These are phyloP conservation scores for Meleagris gallopavo DNA, from an alignment of 2,113 vertebrate species.

Conservation along the genomic window DNA sequence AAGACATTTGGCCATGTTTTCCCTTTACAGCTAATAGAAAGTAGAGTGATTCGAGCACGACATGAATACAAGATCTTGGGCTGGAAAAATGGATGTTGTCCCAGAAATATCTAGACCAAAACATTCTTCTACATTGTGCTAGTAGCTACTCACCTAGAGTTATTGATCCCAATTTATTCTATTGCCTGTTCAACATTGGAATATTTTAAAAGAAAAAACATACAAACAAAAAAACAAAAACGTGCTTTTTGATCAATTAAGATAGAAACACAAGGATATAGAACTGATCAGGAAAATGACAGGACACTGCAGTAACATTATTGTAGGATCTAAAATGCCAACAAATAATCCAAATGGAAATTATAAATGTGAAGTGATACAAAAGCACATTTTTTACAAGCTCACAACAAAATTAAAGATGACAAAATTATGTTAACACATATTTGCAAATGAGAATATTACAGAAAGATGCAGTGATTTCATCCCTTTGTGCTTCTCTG, in stretches of 20 bases:
- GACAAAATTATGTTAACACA: not conserved
- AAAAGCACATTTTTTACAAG: not conserved
- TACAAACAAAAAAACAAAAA: not conserved
- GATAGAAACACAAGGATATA: not conserved
- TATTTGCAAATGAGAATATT: not conserved
- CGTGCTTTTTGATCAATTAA: not conserved
- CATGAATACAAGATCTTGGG: not conserved
- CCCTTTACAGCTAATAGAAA: conserved; percentile 27
- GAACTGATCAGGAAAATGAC: not conserved
- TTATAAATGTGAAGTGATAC: not conserved
- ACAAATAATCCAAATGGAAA: not conserved
- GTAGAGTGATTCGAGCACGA: not conserved
- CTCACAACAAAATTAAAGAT: not conserved
- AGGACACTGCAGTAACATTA: not conserved
- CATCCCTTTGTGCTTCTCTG: not conserved
- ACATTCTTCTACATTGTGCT: not conserved
- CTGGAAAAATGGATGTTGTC: not conserved
- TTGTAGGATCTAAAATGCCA: not conserved
- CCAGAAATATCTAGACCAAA: not conserved
- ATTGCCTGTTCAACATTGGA: not conserved
- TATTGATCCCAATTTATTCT: not conserved
- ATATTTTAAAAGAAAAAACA: not conserved
- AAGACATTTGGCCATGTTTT: conserved; percentile 10
- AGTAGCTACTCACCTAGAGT: not conserved
- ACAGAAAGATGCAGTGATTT: not conserved